These are phyloP conservation scores for Archips crataeganus DNA, from an alignment of 2,888 invertebrate genomes.

Conservation along the genomic window DNA sequence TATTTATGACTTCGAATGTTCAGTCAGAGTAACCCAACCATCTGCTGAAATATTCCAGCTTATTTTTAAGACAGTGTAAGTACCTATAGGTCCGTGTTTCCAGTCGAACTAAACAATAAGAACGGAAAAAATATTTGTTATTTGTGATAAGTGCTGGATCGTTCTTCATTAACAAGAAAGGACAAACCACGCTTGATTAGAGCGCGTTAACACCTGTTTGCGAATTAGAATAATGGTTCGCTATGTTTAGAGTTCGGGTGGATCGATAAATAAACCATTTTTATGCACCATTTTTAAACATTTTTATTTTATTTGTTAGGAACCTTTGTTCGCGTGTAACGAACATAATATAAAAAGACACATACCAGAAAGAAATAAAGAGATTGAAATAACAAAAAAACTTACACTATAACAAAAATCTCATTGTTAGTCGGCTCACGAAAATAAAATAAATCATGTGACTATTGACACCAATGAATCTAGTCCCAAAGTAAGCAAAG, in stretches of 20 bases:
- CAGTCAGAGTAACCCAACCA: no score
- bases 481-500: no score
- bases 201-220: conserved; percentile 9
- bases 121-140: conserved; percentile 13
- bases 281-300: not conserved
- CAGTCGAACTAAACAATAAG: not conserved
- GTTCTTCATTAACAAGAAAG: conserved; percentile 4
- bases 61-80: no score
- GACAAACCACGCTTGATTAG: not conserved
- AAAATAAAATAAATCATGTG: no score
- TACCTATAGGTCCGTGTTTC: no score
- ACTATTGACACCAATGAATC: no score
- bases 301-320: not conserved
- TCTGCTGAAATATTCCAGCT: no score
- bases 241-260: not conserved
- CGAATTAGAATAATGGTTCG: conserved; percentile 23
- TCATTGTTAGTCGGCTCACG: no score
- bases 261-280: not conserved
- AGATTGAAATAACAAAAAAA: no score
- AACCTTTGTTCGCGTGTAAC: not conserved
- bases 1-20: no score
- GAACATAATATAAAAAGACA: not conserved
- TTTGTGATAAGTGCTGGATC: conserved; percentile 3
- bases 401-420: no score
- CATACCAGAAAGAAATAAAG: no score